Evolutionary conservation across 2,797 vertebrate species (phyloP).

Genomic region (Malacoraja senta): DNA sequence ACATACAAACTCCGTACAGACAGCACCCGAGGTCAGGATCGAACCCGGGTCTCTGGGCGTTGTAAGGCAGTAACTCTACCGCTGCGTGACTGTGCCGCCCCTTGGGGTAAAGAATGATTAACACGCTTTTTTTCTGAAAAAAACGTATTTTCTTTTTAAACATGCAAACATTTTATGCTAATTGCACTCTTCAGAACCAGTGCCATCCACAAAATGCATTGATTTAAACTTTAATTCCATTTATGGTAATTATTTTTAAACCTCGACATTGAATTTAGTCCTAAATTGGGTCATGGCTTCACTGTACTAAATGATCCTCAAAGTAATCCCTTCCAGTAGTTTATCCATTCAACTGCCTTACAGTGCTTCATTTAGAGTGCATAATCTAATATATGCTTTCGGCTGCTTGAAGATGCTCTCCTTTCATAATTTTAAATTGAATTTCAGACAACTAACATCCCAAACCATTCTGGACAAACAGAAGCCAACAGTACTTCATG

Average conservation of each 20-base stretch:
- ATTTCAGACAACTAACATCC: neutral
- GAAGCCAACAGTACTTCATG: neutral
- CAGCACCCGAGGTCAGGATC: no score
- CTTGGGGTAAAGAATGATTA: neutral
- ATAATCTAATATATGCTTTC: conserved; percentile 45
- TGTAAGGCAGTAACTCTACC: no score
- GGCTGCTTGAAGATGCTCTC: conserved; percentile 40
- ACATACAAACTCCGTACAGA: no score
- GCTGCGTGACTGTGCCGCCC: no score
- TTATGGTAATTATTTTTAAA: neutral
- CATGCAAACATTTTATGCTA: neutral
- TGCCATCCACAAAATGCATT: neutral
- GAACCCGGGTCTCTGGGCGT: no score
- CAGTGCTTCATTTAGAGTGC: conserved; percentile 39
- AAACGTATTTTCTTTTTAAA: neutral
- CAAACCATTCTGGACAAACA: neutral
- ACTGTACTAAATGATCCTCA: neutral
- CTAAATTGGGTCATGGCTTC: conserved; percentile 31
- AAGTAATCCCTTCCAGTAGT: neutral
- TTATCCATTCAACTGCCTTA: conserved; percentile 38
- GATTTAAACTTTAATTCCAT: neutral
- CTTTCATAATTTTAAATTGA: conserved; percentile 34
- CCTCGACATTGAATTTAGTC: neutral
- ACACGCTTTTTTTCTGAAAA: neutral
- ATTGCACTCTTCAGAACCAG: neutral